Conservation (phyloP, 2,113 vertebrate genomes). For the Cyphomyrus discorhynchus region DNA sequence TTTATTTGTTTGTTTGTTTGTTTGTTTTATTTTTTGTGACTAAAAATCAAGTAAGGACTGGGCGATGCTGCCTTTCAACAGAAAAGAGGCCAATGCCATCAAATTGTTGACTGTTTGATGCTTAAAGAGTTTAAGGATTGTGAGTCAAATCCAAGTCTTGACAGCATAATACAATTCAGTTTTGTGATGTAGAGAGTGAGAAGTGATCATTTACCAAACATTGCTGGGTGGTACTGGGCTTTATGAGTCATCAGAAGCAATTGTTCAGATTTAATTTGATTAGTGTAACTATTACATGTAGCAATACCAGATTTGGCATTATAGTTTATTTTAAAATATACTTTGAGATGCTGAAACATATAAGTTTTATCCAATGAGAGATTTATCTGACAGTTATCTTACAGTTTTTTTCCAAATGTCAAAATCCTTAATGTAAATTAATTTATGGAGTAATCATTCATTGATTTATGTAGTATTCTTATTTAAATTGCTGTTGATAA, state of each 20-base stretch:
- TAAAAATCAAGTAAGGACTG: not conserved
- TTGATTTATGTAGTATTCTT: not conserved
- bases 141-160: not conserved
- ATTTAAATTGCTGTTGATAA: not conserved
- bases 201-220: not conserved
- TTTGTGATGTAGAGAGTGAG: not conserved
- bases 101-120: not conserved
- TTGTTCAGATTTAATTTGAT: not conserved
- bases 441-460: not conserved
- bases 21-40: not conserved
- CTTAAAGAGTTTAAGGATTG: not conserved
- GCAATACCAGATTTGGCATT: not conserved
- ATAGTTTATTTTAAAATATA: not conserved
- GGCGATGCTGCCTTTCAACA: not conserved
- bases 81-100: not conserved
- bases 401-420: not conserved
- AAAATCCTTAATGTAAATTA: not conserved
- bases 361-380: not conserved
- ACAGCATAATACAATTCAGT: not conserved
- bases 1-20: not conserved
- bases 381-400: not conserved
- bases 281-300: not conserved
- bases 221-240: not conserved
- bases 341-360: not conserved
- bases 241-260: not conserved